Percentiles rank a stretch among this genome's conserved stretches.
phyloP scores from a whole-genome alignment of 1,140 invertebrate genomes.

The Elymnias hypermnestra region DNA sequence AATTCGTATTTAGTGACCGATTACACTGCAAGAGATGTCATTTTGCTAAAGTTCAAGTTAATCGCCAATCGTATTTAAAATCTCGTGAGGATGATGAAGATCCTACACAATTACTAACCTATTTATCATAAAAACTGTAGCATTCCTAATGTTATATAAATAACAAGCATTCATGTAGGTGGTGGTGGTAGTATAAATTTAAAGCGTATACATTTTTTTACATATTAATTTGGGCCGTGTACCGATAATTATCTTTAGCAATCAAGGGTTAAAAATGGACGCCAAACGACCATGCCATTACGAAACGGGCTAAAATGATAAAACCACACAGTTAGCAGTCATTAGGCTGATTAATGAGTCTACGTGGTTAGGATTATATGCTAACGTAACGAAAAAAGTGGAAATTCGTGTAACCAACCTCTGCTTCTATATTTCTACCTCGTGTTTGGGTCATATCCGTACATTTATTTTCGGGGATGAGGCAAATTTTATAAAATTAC shows the following conservation, averaged over 20 bases:
- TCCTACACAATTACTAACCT: too few relatives aligned
- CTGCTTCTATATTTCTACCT: background rate
- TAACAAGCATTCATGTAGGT: too few relatives aligned
- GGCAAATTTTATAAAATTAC: too few relatives aligned
- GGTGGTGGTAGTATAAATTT: too few relatives aligned
- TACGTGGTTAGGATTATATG: conserved; percentile 34
- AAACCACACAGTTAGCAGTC: conserved; percentile 34
- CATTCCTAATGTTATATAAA: too few relatives aligned
- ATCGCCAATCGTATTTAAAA: too few relatives aligned
- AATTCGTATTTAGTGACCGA: too few relatives aligned
- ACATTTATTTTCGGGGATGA: background rate
- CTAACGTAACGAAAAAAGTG: conserved; percentile 35
- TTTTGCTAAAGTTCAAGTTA: too few relatives aligned
- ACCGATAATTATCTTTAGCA: background rate
- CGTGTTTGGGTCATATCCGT: background rate
- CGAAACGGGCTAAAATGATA: conserved; percentile 10
- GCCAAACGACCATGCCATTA: background rate
- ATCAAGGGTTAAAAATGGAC: background rate
- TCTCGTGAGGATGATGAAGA: too few relatives aligned
- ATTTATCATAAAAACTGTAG: too few relatives aligned
- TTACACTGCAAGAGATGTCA: too few relatives aligned
- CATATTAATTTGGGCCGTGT: background rate
- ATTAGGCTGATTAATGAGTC: conserved; percentile 49
- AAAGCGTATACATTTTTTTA: too few relatives aligned
- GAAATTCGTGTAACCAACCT: conserved; percentile 3